These are phyloP conservation scores for Ictalurus punctatus DNA, from an alignment of 2,113 vertebrate genomes.

Conservation along the genomic window DNA sequence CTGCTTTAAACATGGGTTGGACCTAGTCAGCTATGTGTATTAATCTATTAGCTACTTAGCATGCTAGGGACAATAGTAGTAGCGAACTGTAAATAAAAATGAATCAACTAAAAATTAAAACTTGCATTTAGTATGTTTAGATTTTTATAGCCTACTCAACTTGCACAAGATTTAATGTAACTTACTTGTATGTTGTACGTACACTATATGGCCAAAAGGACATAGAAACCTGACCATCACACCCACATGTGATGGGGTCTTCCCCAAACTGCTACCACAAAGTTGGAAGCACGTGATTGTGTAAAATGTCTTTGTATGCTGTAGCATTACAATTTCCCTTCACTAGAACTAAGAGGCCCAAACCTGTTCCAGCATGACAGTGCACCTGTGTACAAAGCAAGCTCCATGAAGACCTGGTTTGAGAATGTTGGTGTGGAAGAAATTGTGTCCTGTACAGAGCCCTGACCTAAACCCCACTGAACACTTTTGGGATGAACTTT, in stretches of 20 bases:
- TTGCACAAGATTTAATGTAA: background rate
- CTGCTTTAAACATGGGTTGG: background rate
- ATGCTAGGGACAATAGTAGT: background rate
- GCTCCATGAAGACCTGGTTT: background rate
- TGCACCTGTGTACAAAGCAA: background rate
- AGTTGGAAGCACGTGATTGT: background rate
- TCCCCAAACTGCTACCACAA: background rate
- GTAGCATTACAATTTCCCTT: background rate
- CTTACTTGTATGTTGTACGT: background rate
- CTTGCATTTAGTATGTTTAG: background rate
- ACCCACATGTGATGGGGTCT: background rate
- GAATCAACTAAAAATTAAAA: background rate
- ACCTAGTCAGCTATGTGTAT: background rate
- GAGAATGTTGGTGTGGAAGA: background rate
- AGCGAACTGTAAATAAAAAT: background rate
- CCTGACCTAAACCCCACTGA: background rate
- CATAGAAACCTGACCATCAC: background rate
- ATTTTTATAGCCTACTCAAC: background rate
- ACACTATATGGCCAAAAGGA: background rate
- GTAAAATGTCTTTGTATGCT: background rate
- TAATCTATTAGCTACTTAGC: background rate
- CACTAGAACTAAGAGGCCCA: background rate
- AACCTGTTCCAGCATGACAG: background rate
- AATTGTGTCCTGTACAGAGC: background rate
- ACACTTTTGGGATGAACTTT: background rate